A percentile compares a stretch with the other conserved stretches of the same genome.
Conservation (phyloP, 2,888 invertebrate genomes). For the Chalcosyrphus nemorum region DNA sequence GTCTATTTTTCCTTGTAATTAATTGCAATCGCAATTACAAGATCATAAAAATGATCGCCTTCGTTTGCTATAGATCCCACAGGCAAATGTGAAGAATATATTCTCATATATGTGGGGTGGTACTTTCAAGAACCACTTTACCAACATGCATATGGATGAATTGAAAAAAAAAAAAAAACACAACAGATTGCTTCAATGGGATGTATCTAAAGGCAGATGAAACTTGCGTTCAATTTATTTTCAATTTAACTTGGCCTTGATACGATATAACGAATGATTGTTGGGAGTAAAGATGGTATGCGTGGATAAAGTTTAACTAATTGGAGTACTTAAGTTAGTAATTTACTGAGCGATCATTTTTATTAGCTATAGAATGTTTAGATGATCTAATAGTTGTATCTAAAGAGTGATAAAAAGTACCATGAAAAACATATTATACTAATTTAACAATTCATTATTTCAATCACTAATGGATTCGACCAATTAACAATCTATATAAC, state of each 20-base stretch:
- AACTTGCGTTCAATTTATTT: constrained; percentile 47
- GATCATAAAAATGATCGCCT: constrained; percentile 42
- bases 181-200: constrained; percentile 1
- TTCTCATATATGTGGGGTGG: constrained; percentile 18
- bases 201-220: constrained; percentile 5
- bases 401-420: too few relatives aligned
- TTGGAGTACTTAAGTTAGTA: constrained; percentile 1
- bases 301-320: constrained; percentile 19
- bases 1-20: constrained; percentile 29
- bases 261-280: constrained; percentile 7
- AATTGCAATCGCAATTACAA: constrained; percentile 59
- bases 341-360: too few relatives aligned
- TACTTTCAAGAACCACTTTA: background rate
- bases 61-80: constrained; percentile 1
- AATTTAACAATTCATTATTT: background rate
- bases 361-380: background rate
- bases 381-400: too few relatives aligned
- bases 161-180: background rate
- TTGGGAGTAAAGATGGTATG: background rate
- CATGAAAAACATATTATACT: background rate
- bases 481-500: constrained; percentile 47
- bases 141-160: background rate
- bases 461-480: constrained; percentile 2
- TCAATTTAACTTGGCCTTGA: constrained; percentile 51
- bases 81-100: constrained; percentile 1